Conservation (phyloP, 2,797 vertebrate genomes). For the Xiphophorus birchmanni region DNA sequence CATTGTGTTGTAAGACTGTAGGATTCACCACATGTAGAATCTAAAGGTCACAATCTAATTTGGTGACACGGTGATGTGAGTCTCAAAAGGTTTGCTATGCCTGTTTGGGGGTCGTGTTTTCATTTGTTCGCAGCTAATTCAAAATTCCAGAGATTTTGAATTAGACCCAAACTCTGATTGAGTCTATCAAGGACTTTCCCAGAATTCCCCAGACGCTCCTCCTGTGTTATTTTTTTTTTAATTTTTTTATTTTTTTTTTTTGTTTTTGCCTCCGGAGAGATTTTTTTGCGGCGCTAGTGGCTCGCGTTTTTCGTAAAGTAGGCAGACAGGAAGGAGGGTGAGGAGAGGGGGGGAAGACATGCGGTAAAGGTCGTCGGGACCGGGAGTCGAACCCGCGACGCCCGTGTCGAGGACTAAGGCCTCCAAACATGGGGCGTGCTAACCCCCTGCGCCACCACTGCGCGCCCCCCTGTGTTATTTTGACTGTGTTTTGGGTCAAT, state of each 20-base stretch:
- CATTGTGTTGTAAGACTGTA: background rate
- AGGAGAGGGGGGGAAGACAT: too few relatives aligned
- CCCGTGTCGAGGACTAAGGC: too few relatives aligned
- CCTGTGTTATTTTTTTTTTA: background rate
- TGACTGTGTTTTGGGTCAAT: background rate
- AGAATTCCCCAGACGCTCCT: background rate
- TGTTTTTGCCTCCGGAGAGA: too few relatives aligned
- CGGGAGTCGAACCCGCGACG: too few relatives aligned
- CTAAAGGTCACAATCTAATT: background rate
- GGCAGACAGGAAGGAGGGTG: too few relatives aligned
- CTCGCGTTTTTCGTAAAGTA: too few relatives aligned
- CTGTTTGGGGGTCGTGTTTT: background rate
- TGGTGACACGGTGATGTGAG: background rate
- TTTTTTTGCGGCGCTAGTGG: too few relatives aligned
- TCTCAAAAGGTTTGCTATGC: background rate
- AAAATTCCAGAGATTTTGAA: background rate
- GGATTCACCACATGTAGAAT: background rate
- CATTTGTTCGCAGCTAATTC: background rate
- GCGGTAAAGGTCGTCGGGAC: too few relatives aligned
- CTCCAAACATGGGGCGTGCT: too few relatives aligned
- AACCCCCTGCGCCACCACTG: too few relatives aligned
- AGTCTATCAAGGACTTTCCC: background rate
- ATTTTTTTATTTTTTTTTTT: too few relatives aligned
- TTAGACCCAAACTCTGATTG: background rate
- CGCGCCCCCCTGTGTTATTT: background rate